Evolutionary conservation across 2,797 vertebrate species (phyloP).

Genomic region (Miichthys miiuy): DNA sequence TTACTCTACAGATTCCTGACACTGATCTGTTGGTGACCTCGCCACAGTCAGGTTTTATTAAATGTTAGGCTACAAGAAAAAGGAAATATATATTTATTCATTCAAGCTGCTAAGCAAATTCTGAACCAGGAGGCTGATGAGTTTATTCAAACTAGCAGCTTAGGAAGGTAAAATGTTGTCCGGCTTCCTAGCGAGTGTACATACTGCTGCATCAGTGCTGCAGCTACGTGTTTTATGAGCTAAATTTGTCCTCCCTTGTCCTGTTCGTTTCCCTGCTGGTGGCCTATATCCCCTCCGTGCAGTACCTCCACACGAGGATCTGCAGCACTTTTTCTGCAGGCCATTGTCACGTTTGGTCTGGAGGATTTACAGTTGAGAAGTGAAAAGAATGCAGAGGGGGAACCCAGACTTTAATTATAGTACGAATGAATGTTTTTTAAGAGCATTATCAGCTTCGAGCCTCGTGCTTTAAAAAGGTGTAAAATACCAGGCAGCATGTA

Average conservation of each 20-base stretch:
- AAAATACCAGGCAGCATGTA: constrained; percentile 27
- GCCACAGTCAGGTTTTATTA: not conserved
- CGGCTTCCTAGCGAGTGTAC: not conserved
- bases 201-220: constrained; percentile 37
- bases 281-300: not conserved
- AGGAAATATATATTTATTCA: not conserved
- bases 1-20: not conserved
- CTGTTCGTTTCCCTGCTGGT: constrained; percentile 18
- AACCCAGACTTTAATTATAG: constrained; percentile 22
- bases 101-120: not conserved
- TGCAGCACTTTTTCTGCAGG: constrained; percentile 8
- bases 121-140: too few species aligned
- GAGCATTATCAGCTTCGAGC: constrained; percentile 3
- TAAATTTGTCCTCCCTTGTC: constrained; percentile 43
- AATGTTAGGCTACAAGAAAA: not conserved
- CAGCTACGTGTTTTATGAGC: constrained; percentile 21
- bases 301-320: constrained; percentile 17
- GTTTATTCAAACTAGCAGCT: too few species aligned
- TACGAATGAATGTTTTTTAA: constrained; percentile 17
- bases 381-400: constrained; percentile 33
- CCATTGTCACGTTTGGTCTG: constrained; percentile 11
- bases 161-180: not conserved
- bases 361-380: constrained; percentile 24
- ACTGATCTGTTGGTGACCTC: not conserved
- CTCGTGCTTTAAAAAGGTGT: constrained; percentile 20